Base-by-base conservation (phyloP, 2,888 invertebrate species). In the Epistrophe grossulariae region DNA sequence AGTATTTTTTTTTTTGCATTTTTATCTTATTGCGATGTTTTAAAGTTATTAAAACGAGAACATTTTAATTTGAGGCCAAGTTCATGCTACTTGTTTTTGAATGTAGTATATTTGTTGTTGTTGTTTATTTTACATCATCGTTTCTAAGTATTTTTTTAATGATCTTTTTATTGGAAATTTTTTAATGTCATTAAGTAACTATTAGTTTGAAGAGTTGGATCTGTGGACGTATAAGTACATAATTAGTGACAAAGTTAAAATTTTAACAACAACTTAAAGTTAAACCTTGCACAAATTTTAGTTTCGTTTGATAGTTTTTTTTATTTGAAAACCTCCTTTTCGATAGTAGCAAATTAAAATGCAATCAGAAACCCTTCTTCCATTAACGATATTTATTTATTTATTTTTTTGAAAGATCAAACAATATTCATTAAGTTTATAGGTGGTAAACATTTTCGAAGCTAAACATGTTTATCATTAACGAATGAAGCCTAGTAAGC, bases 71-170 rank as follows among this genome's bases (percentile, higher is more conserved):
- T 70, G 57, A 45, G 50, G 19, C 57, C 35, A 43, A 43, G 31
- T 52, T 59, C 48, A 35, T 55, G 76, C 77, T 80, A 80, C 80
- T 77, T 72, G 84, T 72, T 35, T 77, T 57, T 19, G 13, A 1
- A 17, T 28, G n/a, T 7, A 50, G 7, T 31, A 13, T 43, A 10
- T n/a, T 15, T 31, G 17, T n/a, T 35, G 0, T 59, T 2, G n/a
- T n/a, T n/a, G n/a, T 19, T 13, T 6, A 11, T 31, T 24, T 19
- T 13, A 17, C 15, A 43, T 45, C 28, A 64, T 66, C 17, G 13
- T 48, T 48, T 66, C 17, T 48, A 35, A 19, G 31, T 17, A 35
- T 35, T 66, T 13, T 31, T 35, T 48, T 50, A 35, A 66, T 50
- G 35, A 38, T 50, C 9, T 0, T 50, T 68, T 68, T 68, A 50